Evolutionary conservation across 2,888 invertebrate species (phyloP).

Genomic region (Platycnemis pennipes): DNA sequence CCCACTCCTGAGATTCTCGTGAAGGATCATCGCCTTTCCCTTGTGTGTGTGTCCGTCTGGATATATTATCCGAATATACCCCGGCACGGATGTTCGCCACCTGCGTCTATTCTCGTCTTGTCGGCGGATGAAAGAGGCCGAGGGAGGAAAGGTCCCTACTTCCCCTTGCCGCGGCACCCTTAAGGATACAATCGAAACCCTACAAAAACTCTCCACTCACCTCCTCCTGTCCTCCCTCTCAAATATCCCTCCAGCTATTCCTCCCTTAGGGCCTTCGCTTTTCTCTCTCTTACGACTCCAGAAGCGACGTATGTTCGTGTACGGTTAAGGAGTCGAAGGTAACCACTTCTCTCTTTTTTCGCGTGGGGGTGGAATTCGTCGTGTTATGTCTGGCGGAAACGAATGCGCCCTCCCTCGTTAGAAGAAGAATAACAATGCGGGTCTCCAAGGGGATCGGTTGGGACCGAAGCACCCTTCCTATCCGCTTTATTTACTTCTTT

Average conservation of each 20-base stretch:
- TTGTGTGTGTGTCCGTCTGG: neutral
- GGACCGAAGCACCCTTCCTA: neutral
- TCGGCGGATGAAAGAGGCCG: neutral
- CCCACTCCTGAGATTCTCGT: neutral
- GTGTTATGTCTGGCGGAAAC: neutral
- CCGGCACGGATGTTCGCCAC: constrained; percentile 51
- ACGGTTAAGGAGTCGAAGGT: neutral
- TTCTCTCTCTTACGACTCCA: neutral
- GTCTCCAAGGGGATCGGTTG: neutral
- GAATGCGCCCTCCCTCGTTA: neutral
- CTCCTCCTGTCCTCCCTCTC: neutral
- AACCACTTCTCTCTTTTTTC: neutral
- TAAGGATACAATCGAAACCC: neutral
- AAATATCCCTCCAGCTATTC: neutral
- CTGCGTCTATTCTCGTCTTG: constrained; percentile 51
- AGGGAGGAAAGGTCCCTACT: neutral
- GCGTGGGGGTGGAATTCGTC: neutral
- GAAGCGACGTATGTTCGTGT: neutral
- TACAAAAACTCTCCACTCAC: neutral
- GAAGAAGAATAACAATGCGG: neutral
- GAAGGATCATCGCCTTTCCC: constrained; percentile 1
- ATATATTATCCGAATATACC: neutral
- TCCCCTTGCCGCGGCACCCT: neutral
- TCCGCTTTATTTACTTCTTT: neutral
- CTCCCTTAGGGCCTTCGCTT: neutral